Evolutionary conservation across 2,113 vertebrate genomes (phyloP).

Genomic region (Rhagologus leucostigma): DNA sequence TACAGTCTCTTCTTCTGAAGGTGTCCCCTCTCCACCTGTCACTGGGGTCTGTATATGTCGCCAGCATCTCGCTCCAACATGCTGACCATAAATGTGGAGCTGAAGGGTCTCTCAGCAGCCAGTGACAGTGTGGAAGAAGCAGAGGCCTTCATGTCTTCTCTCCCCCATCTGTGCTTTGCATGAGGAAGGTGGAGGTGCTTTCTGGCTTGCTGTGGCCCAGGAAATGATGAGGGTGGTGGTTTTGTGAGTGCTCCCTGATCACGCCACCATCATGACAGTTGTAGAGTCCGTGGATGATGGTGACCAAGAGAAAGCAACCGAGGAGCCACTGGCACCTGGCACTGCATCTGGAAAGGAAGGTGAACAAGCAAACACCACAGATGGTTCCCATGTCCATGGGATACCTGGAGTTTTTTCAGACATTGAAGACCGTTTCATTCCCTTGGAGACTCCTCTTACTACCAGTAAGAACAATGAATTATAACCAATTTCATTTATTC

Average conservation of each 20-base stretch:
- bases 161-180: not conserved
- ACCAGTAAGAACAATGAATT: slow-evolving; percentile 33
- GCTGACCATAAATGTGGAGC: not conserved
- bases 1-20: not conserved
- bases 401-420: not conserved
- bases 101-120: not conserved
- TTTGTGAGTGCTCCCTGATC: not conserved
- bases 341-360: not conserved
- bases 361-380: not conserved
- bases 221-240: not conserved
- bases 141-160: not conserved
- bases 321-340: not conserved
- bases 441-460: not conserved
- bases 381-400: not conserved
- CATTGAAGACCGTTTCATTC: not conserved
- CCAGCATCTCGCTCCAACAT: not conserved
- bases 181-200: not conserved
- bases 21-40: not conserved
- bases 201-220: not conserved
- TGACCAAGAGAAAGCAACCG: not conserved
- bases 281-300: not conserved
- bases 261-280: not conserved
- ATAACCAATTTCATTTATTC: not conserved
- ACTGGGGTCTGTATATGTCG: not conserved
- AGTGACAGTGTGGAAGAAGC: not conserved